A percentile compares a stretch with the other conserved stretches of the same genome.
These are phyloP conservation scores for Darwinula stevensoni DNA, from an alignment of 2,888 invertebrate species.

Conservation along the genomic window DNA sequence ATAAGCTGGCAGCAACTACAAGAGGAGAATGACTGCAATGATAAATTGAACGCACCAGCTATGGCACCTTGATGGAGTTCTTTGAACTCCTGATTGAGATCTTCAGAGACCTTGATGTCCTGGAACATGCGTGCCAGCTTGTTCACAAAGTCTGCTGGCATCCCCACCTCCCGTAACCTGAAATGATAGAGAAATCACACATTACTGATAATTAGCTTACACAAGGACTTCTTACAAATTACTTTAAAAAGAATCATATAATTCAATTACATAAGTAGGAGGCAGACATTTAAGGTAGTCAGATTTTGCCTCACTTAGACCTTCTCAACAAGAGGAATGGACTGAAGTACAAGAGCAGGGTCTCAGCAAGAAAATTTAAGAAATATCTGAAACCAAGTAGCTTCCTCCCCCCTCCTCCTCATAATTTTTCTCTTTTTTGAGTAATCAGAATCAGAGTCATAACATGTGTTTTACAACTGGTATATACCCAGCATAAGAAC, in stretches of 20 bases:
- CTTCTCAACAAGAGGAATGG: no score
- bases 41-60: not conserved
- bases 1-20: not conserved
- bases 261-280: not conserved
- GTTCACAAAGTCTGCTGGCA: constrained; percentile 98
- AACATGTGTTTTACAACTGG: no score
- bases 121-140: constrained; percentile 92
- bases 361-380: no score
- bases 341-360: no score
- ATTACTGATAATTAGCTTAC: not conserved
- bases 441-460: no score
- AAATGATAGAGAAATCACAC: not conserved
- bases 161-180: constrained; percentile 62
- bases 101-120: constrained; percentile 92
- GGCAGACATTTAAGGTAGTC: no score
- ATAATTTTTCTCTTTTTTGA: no score
- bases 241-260: not conserved
- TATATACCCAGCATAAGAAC: no score
- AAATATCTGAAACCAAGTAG: no score
- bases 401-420: no score
- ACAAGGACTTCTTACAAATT: not conserved
- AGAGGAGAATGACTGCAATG: not conserved
- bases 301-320: no score
- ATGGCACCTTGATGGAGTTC: constrained; percentile 13
- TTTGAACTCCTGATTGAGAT: constrained; percentile 73